These are phyloP conservation scores for Microtus pennsylvanicus DNA, from an alignment of 2,113 vertebrate species.

Conservation along the genomic window DNA sequence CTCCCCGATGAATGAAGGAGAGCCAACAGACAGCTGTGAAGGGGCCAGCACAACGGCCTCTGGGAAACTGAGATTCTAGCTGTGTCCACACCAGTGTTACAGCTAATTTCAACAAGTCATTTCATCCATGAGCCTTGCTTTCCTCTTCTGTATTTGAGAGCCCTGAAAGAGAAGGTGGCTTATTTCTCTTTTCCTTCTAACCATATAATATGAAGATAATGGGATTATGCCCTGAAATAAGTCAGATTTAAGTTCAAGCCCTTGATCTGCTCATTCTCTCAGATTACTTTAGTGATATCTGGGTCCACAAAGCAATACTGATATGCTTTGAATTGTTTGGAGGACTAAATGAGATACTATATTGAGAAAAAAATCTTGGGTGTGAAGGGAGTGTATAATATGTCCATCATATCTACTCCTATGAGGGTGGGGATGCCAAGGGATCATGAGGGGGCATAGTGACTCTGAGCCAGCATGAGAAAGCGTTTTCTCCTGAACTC, in stretches of 20 bases:
- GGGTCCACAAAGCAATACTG: background rate
- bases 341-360: slow-evolving; percentile 23
- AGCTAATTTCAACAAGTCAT: background rate
- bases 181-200: background rate
- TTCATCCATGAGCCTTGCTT: background rate
- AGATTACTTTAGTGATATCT: background rate
- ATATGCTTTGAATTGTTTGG: background rate
- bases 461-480: background rate
- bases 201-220: background rate
- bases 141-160: slow-evolving; percentile 31
- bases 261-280: background rate
- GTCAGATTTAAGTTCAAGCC: background rate
- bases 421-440: background rate
- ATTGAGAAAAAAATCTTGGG: background rate
- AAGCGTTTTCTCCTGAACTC: background rate
- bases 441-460: background rate
- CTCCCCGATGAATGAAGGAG: background rate
- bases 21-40: background rate
- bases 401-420: background rate
- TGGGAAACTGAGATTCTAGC: background rate
- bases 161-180: background rate
- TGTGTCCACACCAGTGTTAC: background rate
- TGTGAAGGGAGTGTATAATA: background rate
- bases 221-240: background rate
- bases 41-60: background rate